Evolutionary conservation across 2,113 vertebrate genomes (phyloP).

Genomic region (Vulpes vulpes): DNA sequence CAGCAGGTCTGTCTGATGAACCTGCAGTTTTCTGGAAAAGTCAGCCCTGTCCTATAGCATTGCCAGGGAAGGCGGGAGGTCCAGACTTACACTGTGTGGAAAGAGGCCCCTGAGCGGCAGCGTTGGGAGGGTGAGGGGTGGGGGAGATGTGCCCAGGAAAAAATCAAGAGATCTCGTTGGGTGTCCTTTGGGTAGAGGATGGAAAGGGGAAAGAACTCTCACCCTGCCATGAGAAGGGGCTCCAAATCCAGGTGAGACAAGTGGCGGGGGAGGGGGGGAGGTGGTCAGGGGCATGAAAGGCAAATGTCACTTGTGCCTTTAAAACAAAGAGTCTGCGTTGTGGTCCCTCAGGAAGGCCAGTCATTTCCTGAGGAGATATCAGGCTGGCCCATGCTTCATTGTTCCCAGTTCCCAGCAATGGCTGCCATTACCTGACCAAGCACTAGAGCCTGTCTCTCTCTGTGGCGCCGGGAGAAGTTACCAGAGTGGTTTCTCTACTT

Average conservation of each 20-base stretch:
- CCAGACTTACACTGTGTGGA: not conserved
- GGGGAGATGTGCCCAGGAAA: not conserved
- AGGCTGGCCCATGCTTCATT: slow-evolving; percentile 87
- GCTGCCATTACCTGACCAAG: slow-evolving; percentile 88
- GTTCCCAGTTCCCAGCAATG: slow-evolving; percentile 90
- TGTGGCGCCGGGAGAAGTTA: slow-evolving; percentile 56
- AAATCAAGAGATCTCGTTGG: not conserved
- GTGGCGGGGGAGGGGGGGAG: not conserved
- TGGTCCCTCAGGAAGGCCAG: slow-evolving; percentile 88
- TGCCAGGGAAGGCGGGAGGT: not conserved
- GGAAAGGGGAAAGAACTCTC: not conserved
- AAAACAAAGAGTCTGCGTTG: slow-evolving; percentile 87
- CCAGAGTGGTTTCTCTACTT: slow-evolving; percentile 33
- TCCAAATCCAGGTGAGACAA: not conserved
- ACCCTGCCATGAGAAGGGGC: not conserved
- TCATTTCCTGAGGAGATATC: slow-evolving; percentile 91
- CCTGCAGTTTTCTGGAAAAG: not conserved
- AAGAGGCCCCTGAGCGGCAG: not conserved
- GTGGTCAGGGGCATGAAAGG: slow-evolving; percentile 73
- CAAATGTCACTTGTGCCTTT: slow-evolving; percentile 82
- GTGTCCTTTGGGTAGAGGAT: not conserved
- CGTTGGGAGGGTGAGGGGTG: not conserved
- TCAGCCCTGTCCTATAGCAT: not conserved
- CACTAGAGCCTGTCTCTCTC: slow-evolving; percentile 54
- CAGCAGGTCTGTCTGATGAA: not conserved